Evolutionary conservation across 2,113 vertebrate genomes (phyloP), one percentile per base, ranked within the genome.

Genomic region (Elephas maximus): DNA sequence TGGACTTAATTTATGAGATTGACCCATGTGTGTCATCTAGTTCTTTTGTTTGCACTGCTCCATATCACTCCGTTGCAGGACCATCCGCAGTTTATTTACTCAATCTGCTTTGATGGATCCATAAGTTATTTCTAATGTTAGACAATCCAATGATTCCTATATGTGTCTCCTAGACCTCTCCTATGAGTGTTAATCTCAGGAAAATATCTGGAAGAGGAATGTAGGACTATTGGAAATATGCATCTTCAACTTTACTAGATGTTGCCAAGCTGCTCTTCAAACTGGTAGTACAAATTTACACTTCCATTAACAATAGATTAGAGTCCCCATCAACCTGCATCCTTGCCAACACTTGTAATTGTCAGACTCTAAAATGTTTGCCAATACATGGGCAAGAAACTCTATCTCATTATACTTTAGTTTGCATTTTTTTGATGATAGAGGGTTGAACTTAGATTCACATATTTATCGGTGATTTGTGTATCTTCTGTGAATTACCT

Each of bases 131-230:
- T 95, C 71, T 17, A 67, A 7, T 69, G 86, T 95, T 71, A 60
- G 7, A 44, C 20, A 69, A 71, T 57, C 3, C 10, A 79, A 15
- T 45, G 10, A 90, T 82, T 87, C 80, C 80, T 76, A 63, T 24
- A 44, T 21, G n/a, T 83, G n/a, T 71, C 51, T 84, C n/a, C 77
- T 77, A 93, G 87, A 89, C 44, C 41, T 97, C 30, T 48, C 18
- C 67, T 90, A 6, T 63, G 33, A 48, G 18, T 45, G 20, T 85
- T 95, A 86, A 69, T 81, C 44, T 44, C 74, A n/a, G 67, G 28
- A 30, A 94, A 97, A 88, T 95, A 30, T 26, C 76, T 84, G 62
- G 0, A 51, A 67, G 63, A 60, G 92, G 28, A 91, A 83, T 53
- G 15, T 6, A 82, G 23, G 26, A 73, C 80, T 85, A 88, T 62